Evolutionary conservation across 2,113 vertebrate genomes (phyloP).

Genomic region (Balaeniceps rex): DNA sequence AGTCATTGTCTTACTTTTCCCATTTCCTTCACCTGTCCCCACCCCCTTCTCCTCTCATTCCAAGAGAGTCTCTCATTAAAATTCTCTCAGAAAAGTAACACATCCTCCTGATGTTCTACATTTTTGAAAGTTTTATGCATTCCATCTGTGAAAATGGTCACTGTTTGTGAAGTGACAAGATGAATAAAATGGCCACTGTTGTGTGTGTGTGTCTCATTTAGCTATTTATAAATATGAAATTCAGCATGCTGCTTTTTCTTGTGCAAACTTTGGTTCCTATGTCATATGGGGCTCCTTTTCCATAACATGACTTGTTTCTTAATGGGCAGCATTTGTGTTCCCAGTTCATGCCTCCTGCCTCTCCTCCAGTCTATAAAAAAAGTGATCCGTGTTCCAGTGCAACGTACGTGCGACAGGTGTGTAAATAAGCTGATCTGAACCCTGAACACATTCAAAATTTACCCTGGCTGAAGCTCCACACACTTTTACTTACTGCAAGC

Average conservation of each 20-base stretch:
- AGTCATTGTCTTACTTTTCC: not conserved
- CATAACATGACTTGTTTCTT: not conserved
- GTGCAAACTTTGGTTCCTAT: constrained; percentile 64
- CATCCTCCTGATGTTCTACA: constrained; percentile 18
- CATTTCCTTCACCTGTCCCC: not conserved
- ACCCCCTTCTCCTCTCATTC: not conserved
- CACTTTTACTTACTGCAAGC: not conserved
- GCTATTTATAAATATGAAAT: constrained; percentile 50
- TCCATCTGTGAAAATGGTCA: constrained; percentile 50
- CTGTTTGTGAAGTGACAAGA: constrained; percentile 45
- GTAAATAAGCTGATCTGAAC: not conserved
- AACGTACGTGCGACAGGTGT: not conserved
- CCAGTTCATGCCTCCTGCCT: not conserved
- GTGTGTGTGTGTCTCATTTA: constrained; percentile 43
- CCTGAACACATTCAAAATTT: not conserved
- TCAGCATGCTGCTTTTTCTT: constrained; percentile 54
- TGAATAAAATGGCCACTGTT: constrained; percentile 62
- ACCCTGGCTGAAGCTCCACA: not conserved
- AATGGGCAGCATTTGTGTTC: not conserved
- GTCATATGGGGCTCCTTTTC: not conserved
- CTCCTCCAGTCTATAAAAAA: not conserved
- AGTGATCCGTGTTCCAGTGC: not conserved
- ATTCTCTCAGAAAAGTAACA: constrained; percentile 52
- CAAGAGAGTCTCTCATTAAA: not conserved
- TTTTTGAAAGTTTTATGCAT: constrained; percentile 46